A percentile compares a stretch with the other conserved stretches of the same genome.
Conservation (phyloP, 2,113 vertebrate genomes). For the Tachysurus vachellii region DNA sequence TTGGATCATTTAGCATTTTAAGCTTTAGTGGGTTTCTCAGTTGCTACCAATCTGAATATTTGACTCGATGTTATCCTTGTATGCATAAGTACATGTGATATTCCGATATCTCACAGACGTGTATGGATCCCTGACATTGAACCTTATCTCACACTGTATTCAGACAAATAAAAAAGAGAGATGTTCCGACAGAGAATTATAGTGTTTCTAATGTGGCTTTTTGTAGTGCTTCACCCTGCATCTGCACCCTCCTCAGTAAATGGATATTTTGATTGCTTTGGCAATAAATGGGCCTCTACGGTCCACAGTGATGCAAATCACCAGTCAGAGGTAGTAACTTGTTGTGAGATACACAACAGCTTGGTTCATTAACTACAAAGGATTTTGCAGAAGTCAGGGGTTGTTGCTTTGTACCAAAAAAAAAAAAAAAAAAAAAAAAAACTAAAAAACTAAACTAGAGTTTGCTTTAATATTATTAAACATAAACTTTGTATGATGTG, state of each 20-base stretch:
- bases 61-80: background rate
- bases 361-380: slow-evolving; percentile 27
- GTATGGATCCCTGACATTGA: background rate
- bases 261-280: slow-evolving; percentile 39
- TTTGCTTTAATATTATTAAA: background rate
- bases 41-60: background rate
- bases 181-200: background rate
- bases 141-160: background rate
- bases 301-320: slow-evolving; percentile 27
- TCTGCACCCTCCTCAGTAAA: slow-evolving; percentile 21
- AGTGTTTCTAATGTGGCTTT: slow-evolving; percentile 21
- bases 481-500: slow-evolving; percentile 13
- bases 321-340: slow-evolving; percentile 31
- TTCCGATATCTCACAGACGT: slow-evolving; percentile 12
- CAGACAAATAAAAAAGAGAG: slow-evolving; percentile 5
- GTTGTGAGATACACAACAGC: slow-evolving; percentile 12
- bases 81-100: background rate
- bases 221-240: slow-evolving; percentile 2
- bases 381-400: background rate
- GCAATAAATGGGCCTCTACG: slow-evolving; percentile 31
- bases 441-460: background rate
- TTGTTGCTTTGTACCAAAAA: background rate
- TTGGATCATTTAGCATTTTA: background rate
- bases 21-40: slow-evolving; percentile 16
- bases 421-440: background rate